These are phyloP conservation scores for Crematogaster levior DNA, from an alignment of 2,888 invertebrate species.

Conservation along the genomic window DNA sequence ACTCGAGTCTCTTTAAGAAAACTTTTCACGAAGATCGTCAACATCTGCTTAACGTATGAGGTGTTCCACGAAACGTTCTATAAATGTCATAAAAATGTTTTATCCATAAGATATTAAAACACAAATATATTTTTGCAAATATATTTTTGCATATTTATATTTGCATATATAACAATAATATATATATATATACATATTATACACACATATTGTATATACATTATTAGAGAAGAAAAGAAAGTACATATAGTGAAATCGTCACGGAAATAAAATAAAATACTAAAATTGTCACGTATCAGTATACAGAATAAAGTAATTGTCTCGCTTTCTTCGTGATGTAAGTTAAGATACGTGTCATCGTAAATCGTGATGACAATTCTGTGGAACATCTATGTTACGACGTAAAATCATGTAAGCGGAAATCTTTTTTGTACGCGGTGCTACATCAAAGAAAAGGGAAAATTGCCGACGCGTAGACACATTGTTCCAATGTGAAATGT, in stretches of 20 bases:
- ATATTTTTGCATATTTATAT: neutral
- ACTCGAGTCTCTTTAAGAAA: slow-evolving; percentile 23
- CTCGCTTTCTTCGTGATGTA: neutral
- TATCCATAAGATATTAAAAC: too few species aligned
- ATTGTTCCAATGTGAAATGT: slow-evolving; percentile 50
- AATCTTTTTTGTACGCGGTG: slow-evolving; percentile 23
- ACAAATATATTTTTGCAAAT: neutral
- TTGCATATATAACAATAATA: too few species aligned
- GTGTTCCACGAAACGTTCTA: neutral
- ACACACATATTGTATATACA: too few species aligned
- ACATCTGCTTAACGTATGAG: neutral
- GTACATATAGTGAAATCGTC: neutral
- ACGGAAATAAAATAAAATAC: neutral
- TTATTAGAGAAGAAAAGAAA: too few species aligned
- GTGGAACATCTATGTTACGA: neutral
- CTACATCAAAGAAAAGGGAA: slow-evolving; percentile 42
- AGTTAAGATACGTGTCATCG: slow-evolving; percentile 13
- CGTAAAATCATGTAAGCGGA: slow-evolving; percentile 19
- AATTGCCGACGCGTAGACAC: slow-evolving; percentile 17
- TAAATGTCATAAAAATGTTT: neutral
- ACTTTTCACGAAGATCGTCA: neutral
- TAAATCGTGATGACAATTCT: slow-evolving; percentile 15
- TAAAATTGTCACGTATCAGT: neutral
- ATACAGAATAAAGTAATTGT: neutral
- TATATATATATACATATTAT: too few species aligned